A percentile compares a stretch with the other conserved stretches of the same genome.
These are phyloP conservation scores for Ascaphus truei DNA, from an alignment of 2,113 vertebrate species.

Conservation along the genomic window DNA sequence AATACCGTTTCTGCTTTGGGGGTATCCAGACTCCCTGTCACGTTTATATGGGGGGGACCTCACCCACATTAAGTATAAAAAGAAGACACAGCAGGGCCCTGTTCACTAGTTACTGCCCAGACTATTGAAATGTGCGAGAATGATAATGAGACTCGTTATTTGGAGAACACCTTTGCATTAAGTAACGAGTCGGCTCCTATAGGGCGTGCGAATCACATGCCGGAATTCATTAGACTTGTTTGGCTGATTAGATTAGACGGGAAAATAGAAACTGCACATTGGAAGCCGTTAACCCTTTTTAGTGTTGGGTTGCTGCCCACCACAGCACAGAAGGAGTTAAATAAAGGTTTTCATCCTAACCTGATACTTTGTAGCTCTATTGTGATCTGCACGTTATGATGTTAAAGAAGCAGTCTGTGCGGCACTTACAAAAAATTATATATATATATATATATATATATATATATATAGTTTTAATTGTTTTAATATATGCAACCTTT, in stretches of 20 bases:
- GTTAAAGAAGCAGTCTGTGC: too few relatives aligned
- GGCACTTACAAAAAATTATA: too few relatives aligned
- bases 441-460: too few relatives aligned
- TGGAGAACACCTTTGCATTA: constrained; percentile 54
- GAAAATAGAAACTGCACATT: constrained; percentile 45
- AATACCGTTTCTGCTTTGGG: too few relatives aligned
- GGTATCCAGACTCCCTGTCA: neutral
- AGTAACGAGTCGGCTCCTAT: constrained; percentile 46
- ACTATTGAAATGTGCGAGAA: constrained; percentile 14
- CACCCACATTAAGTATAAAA: neutral
- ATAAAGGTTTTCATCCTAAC: too few relatives aligned
- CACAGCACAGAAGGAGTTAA: too few relatives aligned
- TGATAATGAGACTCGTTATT: constrained; percentile 55
- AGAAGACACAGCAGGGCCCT: neutral
- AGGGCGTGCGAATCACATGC: constrained; percentile 37
- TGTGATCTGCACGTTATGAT: too few relatives aligned
- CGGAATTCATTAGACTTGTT: constrained; percentile 53
- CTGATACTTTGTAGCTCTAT: too few relatives aligned
- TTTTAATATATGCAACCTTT: too few relatives aligned
- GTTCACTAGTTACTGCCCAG: neutral
- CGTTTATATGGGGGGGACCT: neutral
- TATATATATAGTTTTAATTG: too few relatives aligned
- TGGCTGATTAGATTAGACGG: constrained; percentile 52
- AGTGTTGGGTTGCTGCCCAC: too few relatives aligned
- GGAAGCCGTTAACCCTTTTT: too few relatives aligned